Conservation (phyloP, 2,888 invertebrate species). For the Cephus spinipes region DNA sequence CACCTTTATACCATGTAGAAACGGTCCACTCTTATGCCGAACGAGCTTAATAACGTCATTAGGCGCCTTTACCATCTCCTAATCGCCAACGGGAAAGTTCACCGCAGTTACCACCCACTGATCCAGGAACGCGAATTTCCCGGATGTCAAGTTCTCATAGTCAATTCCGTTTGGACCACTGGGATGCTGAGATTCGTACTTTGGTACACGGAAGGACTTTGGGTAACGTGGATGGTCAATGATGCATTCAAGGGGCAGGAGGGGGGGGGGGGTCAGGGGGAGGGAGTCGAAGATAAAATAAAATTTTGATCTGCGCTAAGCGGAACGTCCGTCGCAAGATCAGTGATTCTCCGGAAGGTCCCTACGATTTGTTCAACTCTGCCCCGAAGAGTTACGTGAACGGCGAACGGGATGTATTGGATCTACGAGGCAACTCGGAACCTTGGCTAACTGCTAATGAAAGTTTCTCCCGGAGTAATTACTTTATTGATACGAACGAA, state of each 20-base stretch:
- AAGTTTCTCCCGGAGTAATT: conserved; percentile 59
- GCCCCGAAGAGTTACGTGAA: conserved; percentile 50
- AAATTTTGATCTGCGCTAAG: not conserved
- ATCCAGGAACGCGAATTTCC: not conserved
- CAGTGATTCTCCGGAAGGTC: not conserved
- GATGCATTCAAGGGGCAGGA: no score
- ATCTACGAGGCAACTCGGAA: conserved; percentile 28
- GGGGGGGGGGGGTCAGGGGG: no score
- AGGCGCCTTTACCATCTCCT: conserved; percentile 44
- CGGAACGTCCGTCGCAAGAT: not conserved
- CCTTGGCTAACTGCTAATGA: conserved; percentile 53
- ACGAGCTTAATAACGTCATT: conserved; percentile 62
- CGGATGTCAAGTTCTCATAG: not conserved
- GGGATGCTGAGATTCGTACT: not conserved
- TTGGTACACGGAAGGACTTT: not conserved
- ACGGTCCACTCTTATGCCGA: conserved; percentile 36
- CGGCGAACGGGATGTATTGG: conserved; percentile 50
- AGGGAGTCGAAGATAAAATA: not conserved
- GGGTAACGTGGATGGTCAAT: no score
- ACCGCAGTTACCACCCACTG: not conserved
- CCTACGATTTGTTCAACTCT: not conserved
- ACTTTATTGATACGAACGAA: conserved; percentile 60
- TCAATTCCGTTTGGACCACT: not conserved
- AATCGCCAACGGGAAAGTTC: not conserved
- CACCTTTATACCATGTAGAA: conserved; percentile 13